A percentile compares a stretch with the other conserved stretches of the same genome.
Conservation (phyloP, 64 coral and sea anemone genomes). For the Pachyseris speciosa region DNA sequence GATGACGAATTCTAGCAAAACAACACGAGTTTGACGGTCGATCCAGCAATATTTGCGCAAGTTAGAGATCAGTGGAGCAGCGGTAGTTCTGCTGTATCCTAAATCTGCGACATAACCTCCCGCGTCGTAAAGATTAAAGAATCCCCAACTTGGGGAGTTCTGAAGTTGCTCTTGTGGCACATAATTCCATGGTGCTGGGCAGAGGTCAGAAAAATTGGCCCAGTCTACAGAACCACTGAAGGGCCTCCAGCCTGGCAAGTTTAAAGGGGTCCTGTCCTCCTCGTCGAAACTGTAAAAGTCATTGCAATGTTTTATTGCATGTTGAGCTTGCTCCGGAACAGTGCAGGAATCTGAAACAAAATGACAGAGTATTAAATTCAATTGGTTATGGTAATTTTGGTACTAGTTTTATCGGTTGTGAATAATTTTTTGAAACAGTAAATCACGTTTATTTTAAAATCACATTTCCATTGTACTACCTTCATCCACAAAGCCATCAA, state of each 20-base stretch:
- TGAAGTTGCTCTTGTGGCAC: background rate
- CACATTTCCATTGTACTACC: too few relatives aligned
- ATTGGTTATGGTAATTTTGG: too few relatives aligned
- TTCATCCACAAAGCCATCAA: too few relatives aligned
- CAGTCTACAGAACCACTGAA: background rate
- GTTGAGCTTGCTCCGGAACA: background rate
- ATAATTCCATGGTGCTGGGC: slow-evolving; percentile 78
- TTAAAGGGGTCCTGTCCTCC: slow-evolving; percentile 19
- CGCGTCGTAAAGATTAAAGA: slow-evolving; percentile 60
- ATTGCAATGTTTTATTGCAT: background rate
- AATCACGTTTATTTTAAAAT: too few relatives aligned
- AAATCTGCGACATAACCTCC: slow-evolving; percentile 68
- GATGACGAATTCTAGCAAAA: slow-evolving; percentile 59
- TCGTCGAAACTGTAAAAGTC: slow-evolving; percentile 21
- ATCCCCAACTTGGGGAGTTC: slow-evolving; percentile 39
- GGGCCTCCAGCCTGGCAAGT: slow-evolving; percentile 54
- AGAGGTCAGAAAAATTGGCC: slow-evolving; percentile 34
- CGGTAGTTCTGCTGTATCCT: slow-evolving; percentile 28
- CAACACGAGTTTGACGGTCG: slow-evolving; percentile 47
- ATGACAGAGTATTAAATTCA: too few relatives aligned
- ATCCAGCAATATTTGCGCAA: slow-evolving; percentile 49
- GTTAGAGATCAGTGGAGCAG: background rate
- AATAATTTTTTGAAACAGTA: too few relatives aligned
- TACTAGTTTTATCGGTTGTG: too few relatives aligned
- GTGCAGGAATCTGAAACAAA: slow-evolving; percentile 26